These are phyloP conservation scores for Origma solitaria DNA, from an alignment of 2,113 vertebrate species.

Conservation along the genomic window DNA sequence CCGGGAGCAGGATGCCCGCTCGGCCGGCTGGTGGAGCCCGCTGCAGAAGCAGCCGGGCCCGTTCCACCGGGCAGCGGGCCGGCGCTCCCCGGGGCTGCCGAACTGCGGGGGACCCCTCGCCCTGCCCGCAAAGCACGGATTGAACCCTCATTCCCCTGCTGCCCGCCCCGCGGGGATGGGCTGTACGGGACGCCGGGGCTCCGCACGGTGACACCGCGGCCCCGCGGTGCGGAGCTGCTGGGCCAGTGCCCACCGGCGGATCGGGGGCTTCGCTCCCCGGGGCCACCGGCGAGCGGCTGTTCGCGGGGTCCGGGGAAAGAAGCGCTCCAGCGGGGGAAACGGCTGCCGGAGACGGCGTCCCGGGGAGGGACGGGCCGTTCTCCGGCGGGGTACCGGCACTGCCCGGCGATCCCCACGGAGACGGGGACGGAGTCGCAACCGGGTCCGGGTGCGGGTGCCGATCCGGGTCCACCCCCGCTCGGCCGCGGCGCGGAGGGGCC, in stretches of 20 bases:
- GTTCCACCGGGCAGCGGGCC: not conserved
- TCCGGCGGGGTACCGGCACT: not conserved
- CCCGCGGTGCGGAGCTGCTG: not conserved
- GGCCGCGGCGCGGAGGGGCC: not conserved
- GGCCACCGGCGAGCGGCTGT: not conserved
- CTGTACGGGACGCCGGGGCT: not conserved
- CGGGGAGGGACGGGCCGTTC: not conserved
- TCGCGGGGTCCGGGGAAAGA: not conserved
- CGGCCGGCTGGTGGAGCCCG: constrained; percentile 23
- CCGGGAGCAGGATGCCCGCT: not conserved
- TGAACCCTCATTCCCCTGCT: not conserved
- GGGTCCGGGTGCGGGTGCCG: not conserved
- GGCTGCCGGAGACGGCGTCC: not conserved
- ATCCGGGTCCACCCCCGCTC: not conserved
- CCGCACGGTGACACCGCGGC: not conserved
- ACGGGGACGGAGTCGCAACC: not conserved
- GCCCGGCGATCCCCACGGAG: not conserved
- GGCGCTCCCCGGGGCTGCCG: not conserved
- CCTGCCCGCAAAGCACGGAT: not conserved
- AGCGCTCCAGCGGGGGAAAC: not conserved
- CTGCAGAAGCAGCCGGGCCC: not conserved
- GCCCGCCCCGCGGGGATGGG: not conserved
- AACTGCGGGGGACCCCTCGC: not conserved
- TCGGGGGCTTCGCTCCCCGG: not conserved
- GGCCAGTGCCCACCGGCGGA: not conserved